These are phyloP conservation scores for Myotis myotis DNA, from an alignment of 2,797 vertebrate species.

Conservation along the genomic window DNA sequence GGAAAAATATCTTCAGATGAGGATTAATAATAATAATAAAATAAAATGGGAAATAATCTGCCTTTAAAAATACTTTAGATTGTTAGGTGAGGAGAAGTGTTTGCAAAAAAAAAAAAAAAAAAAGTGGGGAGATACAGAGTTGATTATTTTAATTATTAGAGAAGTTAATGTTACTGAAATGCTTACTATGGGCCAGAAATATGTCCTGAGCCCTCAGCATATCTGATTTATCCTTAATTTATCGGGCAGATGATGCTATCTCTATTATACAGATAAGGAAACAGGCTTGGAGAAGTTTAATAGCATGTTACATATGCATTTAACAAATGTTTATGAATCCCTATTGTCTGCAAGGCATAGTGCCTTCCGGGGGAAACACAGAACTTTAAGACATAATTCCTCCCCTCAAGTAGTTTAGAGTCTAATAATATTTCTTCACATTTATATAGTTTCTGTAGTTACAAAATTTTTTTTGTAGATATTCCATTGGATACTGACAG, in stretches of 20 bases:
- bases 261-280: neutral
- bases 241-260: neutral
- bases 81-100: neutral
- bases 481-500: neutral
- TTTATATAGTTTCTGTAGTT: neutral
- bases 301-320: neutral
- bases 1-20: too few relatives aligned
- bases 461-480: neutral
- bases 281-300: neutral
- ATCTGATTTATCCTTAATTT: neutral
- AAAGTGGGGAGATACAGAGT: neutral
- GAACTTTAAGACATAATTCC: neutral
- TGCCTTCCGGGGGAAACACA: neutral
- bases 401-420: neutral
- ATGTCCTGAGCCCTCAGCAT: neutral
- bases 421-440: neutral
- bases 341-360: neutral
- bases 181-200: neutral
- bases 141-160: slow-evolving; percentile 9
- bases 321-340: neutral
- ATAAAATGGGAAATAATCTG: neutral
- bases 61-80: neutral
- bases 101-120: neutral
- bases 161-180: neutral
- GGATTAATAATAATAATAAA: too few relatives aligned